These are phyloP conservation scores for Ephydatia muelleri DNA, from an alignment of 37 sponge, comb jelly and placozoan genomes.

Conservation along the genomic window DNA sequence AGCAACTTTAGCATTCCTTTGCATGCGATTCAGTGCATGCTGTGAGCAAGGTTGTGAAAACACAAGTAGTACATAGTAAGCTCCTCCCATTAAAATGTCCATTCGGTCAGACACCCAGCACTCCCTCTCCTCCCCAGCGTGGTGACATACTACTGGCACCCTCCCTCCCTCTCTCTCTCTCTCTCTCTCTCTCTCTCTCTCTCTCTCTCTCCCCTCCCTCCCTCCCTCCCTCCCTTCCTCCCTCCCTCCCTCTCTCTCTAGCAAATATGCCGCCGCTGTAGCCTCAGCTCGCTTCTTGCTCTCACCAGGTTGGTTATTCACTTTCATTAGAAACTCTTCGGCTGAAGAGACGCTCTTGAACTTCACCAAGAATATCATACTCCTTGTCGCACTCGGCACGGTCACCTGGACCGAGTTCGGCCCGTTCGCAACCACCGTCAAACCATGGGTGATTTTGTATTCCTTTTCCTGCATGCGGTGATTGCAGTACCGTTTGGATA, in stretches of 20 bases:
- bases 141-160: not conserved
- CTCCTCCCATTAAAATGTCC: not conserved
- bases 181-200: not conserved
- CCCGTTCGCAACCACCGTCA: not conserved
- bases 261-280: too few relatives aligned
- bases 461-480: not conserved
- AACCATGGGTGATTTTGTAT: not conserved
- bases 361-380: not conserved
- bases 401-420: not conserved
- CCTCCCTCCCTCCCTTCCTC: not conserved
- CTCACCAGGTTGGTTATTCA: not conserved
- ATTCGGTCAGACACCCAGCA: not conserved
- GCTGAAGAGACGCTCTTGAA: not conserved
- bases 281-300: too few relatives aligned
- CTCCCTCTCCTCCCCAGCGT: not conserved
- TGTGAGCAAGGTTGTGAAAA: too few relatives aligned
- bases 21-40: too few relatives aligned
- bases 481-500: too few relatives aligned
- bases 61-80: too few relatives aligned
- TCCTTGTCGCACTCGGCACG: not conserved
- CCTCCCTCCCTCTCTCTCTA: not conserved
- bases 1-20: too few relatives aligned
- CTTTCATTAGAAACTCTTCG: not conserved
- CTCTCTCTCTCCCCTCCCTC: not conserved
- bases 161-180: not conserved